Evolutionary conservation across 1,140 invertebrate species (phyloP).

Genomic region (Zaprionus kolodkinae): DNA sequence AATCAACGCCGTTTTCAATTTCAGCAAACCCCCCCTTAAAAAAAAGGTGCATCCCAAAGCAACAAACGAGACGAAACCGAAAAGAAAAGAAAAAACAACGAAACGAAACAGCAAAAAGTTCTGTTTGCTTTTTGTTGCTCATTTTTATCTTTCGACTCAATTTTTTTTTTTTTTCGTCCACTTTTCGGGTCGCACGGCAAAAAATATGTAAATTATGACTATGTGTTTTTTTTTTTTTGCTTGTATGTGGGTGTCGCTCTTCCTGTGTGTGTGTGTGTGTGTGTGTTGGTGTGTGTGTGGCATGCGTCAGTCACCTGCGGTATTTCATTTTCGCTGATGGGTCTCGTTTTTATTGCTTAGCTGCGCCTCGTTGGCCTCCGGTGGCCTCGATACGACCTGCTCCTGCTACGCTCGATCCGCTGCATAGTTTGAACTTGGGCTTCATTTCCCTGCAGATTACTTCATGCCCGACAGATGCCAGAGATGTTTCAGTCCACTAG

Average conservation of each 20-base stretch:
- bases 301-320: conserved; percentile 77
- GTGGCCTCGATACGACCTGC: conserved; percentile 19
- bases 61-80: conserved; percentile 2
- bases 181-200: conserved; percentile 56
- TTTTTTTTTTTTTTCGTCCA: conserved; percentile 25
- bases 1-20: conserved; percentile 82
- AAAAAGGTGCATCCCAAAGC: conserved; percentile 61
- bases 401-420: conserved; percentile 10
- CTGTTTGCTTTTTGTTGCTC: conserved; percentile 68
- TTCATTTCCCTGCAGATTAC: conserved; percentile 30
- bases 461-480: background rate
- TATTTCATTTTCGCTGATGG: conserved; percentile 63
- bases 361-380: conserved; percentile 14
- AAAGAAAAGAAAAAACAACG: background rate
- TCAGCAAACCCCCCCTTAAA: conserved; percentile 57
- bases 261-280: conserved; percentile 35
- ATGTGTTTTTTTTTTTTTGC: conserved; percentile 22
- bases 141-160: conserved; percentile 54
- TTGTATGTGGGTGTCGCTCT: conserved; percentile 27
- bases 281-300: conserved; percentile 51
- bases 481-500: background rate
- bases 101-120: conserved; percentile 55
- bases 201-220: conserved; percentile 78
- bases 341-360: conserved; percentile 72
- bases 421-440: conserved; percentile 57